These are phyloP conservation scores for Rhadina sibilatrix DNA, from an alignment of 2,113 vertebrate species.

Conservation along the genomic window DNA sequence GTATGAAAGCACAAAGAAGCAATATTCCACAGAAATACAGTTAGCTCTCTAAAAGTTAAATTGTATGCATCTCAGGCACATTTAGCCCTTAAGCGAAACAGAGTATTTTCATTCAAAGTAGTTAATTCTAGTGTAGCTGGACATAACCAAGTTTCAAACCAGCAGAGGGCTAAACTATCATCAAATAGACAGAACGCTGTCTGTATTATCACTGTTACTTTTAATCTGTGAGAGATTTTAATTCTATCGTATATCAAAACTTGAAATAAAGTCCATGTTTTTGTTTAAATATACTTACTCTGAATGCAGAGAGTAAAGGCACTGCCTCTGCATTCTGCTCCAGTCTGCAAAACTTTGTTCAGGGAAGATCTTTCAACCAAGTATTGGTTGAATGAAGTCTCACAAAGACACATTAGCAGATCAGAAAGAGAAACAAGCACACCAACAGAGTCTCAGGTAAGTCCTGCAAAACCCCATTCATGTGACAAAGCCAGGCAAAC, in stretches of 20 bases:
- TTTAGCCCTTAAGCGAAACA: not conserved
- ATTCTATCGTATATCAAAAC: not conserved
- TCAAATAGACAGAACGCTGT: not conserved
- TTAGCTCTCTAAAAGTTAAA: constrained; percentile 70
- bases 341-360: not conserved
- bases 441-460: not conserved
- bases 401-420: not conserved
- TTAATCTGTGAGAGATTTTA: not conserved
- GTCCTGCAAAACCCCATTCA: not conserved
- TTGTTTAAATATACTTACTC: not conserved
- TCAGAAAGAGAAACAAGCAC: not conserved
- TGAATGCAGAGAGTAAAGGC: not conserved
- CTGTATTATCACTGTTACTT: not conserved
- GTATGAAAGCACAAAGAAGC: constrained; percentile 12
- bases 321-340: not conserved
- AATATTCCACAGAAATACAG: constrained; percentile 54
- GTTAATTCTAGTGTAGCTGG: not conserved
- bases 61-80: constrained; percentile 79
- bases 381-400: not conserved
- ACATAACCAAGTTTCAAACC: not conserved
- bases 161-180: not conserved
- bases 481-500: not conserved
- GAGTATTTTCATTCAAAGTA: not conserved
- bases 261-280: not conserved
- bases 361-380: not conserved